A percentile compares a stretch with the other conserved stretches of the same genome.
Evolutionary conservation across 2,888 invertebrate species (phyloP).

Genomic region (Trilocha varians): DNA sequence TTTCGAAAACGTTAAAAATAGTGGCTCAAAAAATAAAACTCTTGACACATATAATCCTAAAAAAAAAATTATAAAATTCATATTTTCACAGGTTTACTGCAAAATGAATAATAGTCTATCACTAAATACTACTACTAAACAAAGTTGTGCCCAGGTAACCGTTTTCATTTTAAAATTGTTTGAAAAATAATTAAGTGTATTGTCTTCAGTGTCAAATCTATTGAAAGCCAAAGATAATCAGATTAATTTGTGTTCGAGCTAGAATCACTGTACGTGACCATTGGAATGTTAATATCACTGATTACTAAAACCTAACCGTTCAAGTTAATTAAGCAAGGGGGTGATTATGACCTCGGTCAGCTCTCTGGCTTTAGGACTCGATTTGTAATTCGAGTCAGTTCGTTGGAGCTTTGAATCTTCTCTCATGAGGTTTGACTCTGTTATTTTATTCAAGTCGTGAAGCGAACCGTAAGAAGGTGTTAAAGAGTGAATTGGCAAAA

Average conservation of each 20-base stretch:
- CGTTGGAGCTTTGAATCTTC: constrained; percentile 37
- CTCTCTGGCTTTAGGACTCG: constrained; percentile 14
- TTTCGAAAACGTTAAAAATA: too few relatives aligned
- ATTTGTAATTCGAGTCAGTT: constrained; percentile 29
- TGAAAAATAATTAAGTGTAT: too few relatives aligned
- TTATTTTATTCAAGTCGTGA: constrained; percentile 64
- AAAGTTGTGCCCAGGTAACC: too few relatives aligned
- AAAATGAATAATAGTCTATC: too few relatives aligned
- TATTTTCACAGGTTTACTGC: too few relatives aligned
- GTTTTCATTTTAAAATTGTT: too few relatives aligned
- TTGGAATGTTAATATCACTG: neutral
- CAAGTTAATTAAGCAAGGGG: neutral
- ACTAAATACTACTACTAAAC: too few relatives aligned
- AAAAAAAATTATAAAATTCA: too few relatives aligned
- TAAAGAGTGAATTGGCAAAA: constrained; percentile 65
- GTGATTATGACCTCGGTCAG: neutral
- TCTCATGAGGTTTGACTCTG: constrained; percentile 42
- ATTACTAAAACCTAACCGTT: neutral
- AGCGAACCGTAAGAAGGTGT: constrained; percentile 62
- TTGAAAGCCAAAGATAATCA: neutral
- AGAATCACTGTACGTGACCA: neutral
- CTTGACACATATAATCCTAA: too few relatives aligned
- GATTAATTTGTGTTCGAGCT: neutral
- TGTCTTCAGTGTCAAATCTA: too few relatives aligned
- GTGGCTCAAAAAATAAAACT: too few relatives aligned